Percentiles rank a stretch among this genome's conserved stretches.
phyloP scores from a whole-genome alignment of 2,113 vertebrate genomes.

The Chinchilla lanigera region DNA sequence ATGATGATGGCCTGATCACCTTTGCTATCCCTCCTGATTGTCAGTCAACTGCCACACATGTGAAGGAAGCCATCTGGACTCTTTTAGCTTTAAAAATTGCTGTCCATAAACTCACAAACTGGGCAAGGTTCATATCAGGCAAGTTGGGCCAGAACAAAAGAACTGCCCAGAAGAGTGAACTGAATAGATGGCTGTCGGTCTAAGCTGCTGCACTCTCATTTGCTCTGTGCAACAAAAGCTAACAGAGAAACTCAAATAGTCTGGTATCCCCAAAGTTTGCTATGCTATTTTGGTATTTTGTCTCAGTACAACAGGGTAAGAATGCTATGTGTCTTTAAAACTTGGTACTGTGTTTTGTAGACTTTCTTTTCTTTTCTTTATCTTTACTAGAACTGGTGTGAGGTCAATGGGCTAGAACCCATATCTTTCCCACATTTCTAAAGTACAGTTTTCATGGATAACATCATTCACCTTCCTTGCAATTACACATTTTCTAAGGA shows the following conservation, averaged over 20 bases:
- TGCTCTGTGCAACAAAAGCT: neutral
- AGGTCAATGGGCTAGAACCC: neutral
- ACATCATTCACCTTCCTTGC: neutral
- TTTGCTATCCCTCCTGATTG: neutral
- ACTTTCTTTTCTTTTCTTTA: neutral
- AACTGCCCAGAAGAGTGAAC: neutral
- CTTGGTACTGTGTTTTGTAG: neutral
- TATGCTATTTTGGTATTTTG: neutral
- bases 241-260: neutral
- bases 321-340: neutral
- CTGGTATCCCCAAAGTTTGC: neutral
- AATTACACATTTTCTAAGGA: neutral
- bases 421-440: neutral
- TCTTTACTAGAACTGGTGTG: neutral
- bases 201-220: neutral
- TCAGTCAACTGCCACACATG: neutral
- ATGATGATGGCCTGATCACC: neutral
- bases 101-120: neutral
- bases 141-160: neutral
- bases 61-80: neutral
- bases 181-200: neutral
- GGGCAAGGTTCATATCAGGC: neutral
- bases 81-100: neutral
- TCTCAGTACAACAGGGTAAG: neutral
- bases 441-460: neutral